Percentiles rank a stretch among this genome's conserved stretches.
Evolutionary conservation across 2,797 vertebrate genomes (phyloP).

Genomic region (Poeciliopsis turneri): DNA sequence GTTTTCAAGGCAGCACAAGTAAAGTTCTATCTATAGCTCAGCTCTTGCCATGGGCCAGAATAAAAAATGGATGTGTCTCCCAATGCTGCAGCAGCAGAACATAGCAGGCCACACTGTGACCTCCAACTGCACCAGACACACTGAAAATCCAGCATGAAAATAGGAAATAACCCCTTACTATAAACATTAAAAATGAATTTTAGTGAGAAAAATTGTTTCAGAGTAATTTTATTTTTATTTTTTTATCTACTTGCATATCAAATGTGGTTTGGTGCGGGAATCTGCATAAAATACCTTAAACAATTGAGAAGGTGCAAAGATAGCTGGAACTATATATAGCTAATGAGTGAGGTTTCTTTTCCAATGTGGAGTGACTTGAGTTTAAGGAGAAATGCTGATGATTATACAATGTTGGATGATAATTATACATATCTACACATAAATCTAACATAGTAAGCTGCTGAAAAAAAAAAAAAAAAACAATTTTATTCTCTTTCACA

Average conservation of each 20-base stretch:
- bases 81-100: constrained; percentile 48
- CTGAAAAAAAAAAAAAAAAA: not conserved
- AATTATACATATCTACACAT: not conserved
- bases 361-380: not conserved
- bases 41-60: constrained; percentile 70
- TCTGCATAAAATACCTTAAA: not conserved
- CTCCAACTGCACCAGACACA: constrained; percentile 52
- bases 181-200: constrained; percentile 16
- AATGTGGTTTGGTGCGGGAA: not conserved
- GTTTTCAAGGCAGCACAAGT: constrained; percentile 60
- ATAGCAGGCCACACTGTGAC: constrained; percentile 51
- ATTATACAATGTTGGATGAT: too few relatives aligned
- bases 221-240: not conserved
- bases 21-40: constrained; percentile 75
- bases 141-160: constrained; percentile 22
- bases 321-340: not conserved
- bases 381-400: not conserved
- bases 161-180: constrained; percentile 20
- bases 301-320: not conserved
- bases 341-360: not conserved
- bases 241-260: not conserved
- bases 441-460: not conserved
- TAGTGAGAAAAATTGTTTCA: constrained; percentile 1
- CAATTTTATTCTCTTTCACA: not conserved
- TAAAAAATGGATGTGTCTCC: constrained; percentile 77